phyloP scores from a whole-genome alignment of 1,140 invertebrate species.

The Sesamia nonagrioides region DNA sequence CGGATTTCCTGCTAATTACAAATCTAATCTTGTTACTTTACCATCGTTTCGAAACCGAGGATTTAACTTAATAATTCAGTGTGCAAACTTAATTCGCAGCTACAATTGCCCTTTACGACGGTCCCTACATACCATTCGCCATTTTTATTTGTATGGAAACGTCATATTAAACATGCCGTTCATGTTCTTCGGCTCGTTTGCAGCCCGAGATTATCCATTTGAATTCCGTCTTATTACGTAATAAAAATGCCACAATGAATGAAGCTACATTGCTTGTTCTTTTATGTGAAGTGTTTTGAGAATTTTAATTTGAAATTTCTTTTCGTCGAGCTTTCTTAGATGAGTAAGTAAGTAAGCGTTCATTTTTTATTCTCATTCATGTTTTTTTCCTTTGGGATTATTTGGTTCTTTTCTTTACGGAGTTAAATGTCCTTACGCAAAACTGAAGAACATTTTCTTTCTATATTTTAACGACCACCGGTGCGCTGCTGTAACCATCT shows the following conservation, averaged over 20 bases:
- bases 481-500: no score
- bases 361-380: constrained; percentile 49
- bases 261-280: constrained; percentile 59
- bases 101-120: constrained; percentile 42
- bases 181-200: constrained; percentile 66
- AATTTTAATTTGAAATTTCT: constrained; percentile 66
- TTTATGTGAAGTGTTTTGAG: constrained; percentile 66
- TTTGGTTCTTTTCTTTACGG: constrained; percentile 24
- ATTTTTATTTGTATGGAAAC: constrained; percentile 58
- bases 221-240: constrained; percentile 71
- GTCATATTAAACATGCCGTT: constrained; percentile 68
- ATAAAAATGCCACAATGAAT: constrained; percentile 76
- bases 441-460: constrained; percentile 2
- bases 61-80: constrained; percentile 10
- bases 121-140: constrained; percentile 35
- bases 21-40: not conserved
- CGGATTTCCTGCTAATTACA: not conserved
- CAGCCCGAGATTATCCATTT: constrained; percentile 71
- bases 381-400: constrained; percentile 17
- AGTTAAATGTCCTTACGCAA: constrained; percentile 11
- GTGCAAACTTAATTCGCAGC: constrained; percentile 23
- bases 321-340: constrained; percentile 49
- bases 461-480: constrained; percentile 13
- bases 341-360: constrained; percentile 34
- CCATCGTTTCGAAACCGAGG: not conserved